phyloP scores from a whole-genome alignment of 2,113 vertebrate genomes.

The Mustela lutreola region DNA sequence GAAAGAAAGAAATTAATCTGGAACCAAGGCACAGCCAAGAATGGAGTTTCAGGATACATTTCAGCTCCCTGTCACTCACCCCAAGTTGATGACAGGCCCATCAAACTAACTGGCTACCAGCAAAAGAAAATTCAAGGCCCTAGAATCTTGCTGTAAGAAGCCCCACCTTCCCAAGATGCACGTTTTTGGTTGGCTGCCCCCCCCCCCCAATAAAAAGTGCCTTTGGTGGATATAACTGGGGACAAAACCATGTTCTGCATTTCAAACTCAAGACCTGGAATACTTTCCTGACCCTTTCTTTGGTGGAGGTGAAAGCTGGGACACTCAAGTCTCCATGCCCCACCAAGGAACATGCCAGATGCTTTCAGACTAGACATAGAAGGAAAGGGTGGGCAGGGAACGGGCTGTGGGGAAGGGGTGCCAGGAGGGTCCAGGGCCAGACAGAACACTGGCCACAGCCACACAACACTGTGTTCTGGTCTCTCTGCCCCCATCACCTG shows the following conservation, averaged over 20 bases:
- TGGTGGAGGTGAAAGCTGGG: rapidly evolving
- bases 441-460: no score
- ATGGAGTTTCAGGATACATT: rapidly evolving
- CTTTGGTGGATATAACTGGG: neutral
- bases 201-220: no score
- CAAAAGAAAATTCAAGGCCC: neutral
- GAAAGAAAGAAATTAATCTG: neutral
- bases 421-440: neutral
- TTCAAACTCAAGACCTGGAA: neutral
- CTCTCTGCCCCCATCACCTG: neutral
- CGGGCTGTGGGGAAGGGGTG: neutral
- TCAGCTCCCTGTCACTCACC: no score
- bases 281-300: neutral
- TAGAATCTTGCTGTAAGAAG: neutral
- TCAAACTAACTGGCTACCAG: neutral
- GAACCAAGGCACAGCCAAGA: neutral
- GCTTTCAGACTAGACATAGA: neutral
- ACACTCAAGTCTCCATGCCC: neutral
- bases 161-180: neutral
- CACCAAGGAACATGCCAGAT: rapidly evolving
- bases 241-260: neutral
- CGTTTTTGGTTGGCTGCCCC: neutral
- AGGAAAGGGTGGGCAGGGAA: neutral
- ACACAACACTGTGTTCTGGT: no score
- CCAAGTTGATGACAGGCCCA: neutral